phyloP scores from a whole-genome alignment of 1,140 invertebrate genomes.

The Stenopsyche tienmushanensis region DNA sequence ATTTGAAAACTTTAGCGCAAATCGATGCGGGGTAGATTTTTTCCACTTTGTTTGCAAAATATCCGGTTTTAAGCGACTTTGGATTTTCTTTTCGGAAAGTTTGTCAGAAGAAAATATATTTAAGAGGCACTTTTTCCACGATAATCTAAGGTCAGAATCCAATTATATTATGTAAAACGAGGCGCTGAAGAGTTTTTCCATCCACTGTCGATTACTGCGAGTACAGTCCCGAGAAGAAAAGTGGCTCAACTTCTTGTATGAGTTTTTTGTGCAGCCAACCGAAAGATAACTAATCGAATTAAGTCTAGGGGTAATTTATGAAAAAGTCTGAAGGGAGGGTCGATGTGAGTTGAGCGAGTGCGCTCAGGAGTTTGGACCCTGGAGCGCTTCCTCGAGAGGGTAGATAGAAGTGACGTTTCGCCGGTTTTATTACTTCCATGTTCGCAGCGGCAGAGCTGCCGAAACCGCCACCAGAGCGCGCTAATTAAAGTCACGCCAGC shows the following conservation, averaged over 20 bases:
- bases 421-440: slow-evolving; percentile 15
- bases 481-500: slow-evolving; percentile 24
- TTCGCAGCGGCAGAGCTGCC: not conserved
- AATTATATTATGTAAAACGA: not conserved
- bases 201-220: not conserved
- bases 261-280: not conserved
- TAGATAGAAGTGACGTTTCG: not conserved
- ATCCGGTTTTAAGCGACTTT: too few relatives aligned
- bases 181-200: not conserved
- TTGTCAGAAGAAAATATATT: too few relatives aligned
- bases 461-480: too few relatives aligned
- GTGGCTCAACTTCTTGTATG: not conserved
- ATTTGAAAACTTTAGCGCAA: too few relatives aligned
- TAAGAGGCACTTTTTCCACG: not conserved
- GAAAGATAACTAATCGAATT: slow-evolving; percentile 18
- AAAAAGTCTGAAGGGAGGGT: not conserved
- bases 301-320: slow-evolving; percentile 6
- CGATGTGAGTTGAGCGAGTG: not conserved
- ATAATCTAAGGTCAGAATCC: not conserved
- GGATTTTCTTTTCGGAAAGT: too few relatives aligned
- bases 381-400: not conserved
- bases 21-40: too few relatives aligned
- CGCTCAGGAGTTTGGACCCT: not conserved
- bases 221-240: not conserved
- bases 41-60: too few relatives aligned